phyloP scores from a whole-genome alignment of 2,113 vertebrate species.

The Lagopus muta region DNA sequence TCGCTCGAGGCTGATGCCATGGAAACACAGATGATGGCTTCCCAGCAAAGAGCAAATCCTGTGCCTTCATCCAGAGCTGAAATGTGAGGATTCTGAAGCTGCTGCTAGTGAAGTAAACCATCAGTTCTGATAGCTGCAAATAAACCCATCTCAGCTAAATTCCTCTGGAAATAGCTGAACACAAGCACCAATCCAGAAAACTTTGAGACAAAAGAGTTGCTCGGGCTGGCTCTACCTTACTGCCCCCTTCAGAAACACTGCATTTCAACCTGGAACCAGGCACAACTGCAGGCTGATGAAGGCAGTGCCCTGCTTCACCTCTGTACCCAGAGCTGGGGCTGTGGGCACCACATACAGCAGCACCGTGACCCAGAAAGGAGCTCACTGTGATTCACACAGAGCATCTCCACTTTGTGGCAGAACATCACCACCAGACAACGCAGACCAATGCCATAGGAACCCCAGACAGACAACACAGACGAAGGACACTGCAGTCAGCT shows the following conservation, averaged over 20 bases:
- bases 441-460: background rate
- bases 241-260: background rate
- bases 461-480: background rate
- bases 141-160: background rate
- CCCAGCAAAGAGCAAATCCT: background rate
- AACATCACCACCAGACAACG: background rate
- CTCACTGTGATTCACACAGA: background rate
- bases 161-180: background rate
- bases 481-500: background rate
- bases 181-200: background rate
- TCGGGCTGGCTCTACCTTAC: background rate
- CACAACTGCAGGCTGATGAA: background rate
- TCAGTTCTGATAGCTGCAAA: background rate
- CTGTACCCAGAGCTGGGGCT: rapidly evolving
- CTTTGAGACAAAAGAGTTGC: background rate
- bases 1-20: constrained; percentile 22
- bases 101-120: background rate
- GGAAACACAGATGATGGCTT: constrained; percentile 41
- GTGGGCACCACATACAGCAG: rapidly evolving
- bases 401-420: background rate
- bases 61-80: background rate
- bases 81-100: background rate
- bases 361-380: background rate
- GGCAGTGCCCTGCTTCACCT: background rate
- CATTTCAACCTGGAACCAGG: background rate